Base-by-base conservation (phyloP, 2,113 vertebrate species). In the Sebastes schlegelii region DNA sequence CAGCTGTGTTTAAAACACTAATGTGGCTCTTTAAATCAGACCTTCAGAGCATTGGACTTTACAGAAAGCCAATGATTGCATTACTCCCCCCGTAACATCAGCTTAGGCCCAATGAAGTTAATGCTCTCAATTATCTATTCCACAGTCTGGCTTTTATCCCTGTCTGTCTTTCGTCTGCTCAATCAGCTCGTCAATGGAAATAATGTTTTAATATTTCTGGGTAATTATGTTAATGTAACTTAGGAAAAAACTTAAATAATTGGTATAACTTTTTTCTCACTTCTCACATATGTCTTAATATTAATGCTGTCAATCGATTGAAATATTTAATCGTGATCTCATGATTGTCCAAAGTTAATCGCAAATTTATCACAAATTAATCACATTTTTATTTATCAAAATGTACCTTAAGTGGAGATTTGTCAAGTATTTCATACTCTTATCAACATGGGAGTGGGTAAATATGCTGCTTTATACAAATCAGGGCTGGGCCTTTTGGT, bases 51-150 rank as follows among this genome's bases (percentile, higher is more conserved):
- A 66, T 87, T 88, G 1, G 1, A 78, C 85, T 83, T 60, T 74
- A 80, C 67, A 90, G 78, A 89, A 90, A 84, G 51, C 80, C 85
- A 91, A 73, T 88, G 86, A 92, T 90, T 90, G 65, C 80, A 89
- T 91, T 87, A 86, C 58, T 46, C 19, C 46, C 75, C 54, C 46
- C 26, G 26, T 77, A 69, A 51, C 84, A 82, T 85, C 74, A 91
- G 69, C 65, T 67, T 60, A 40, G 42, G 67, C 70, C 74, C 76
- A 78, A 67, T 84, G 48, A 86, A 84, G 68, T 79, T 80, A 92
- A 84, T 89, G 64, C 71, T 80, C 80, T 79, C 75, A 91, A 90
- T 90, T 85, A 90, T 88, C 72, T 82, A 58, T 85, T 84, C 64
- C 78, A 77, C 64, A 58, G 69, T 80, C 55, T 19, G 68, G 51